phyloP scores from a whole-genome alignment of 1,140 invertebrate genomes.

The Epicauta chinensis region DNA sequence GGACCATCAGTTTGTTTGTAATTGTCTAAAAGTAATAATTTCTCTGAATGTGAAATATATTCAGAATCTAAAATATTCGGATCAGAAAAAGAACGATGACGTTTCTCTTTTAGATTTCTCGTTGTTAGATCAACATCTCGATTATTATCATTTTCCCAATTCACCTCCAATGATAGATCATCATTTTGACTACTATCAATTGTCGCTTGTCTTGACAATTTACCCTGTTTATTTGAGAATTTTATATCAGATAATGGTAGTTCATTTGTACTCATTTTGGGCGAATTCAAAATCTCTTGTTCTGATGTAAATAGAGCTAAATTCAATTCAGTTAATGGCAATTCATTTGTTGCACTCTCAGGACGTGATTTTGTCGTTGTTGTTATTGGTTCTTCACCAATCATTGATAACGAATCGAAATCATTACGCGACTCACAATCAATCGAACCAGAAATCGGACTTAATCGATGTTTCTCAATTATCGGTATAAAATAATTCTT shows the following conservation, averaged over 20 bases:
- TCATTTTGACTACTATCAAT: slow-evolving; percentile 30
- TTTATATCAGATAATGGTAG: slow-evolving; percentile 52
- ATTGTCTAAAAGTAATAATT: no score
- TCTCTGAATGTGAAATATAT: background rate
- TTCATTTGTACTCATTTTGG: slow-evolving; percentile 50
- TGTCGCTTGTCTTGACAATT: slow-evolving; percentile 23
- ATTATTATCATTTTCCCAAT: slow-evolving; percentile 30
- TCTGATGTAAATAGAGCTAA: slow-evolving; percentile 36
- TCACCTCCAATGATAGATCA: slow-evolving; percentile 31
- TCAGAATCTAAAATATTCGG: slow-evolving; percentile 38
- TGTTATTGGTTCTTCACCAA: background rate
- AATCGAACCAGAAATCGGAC: slow-evolving; percentile 37
- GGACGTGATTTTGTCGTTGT: slow-evolving; percentile 12
- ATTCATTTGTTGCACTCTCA: slow-evolving; percentile 44
- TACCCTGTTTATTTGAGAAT: slow-evolving; percentile 31
- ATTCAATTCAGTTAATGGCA: slow-evolving; percentile 43
- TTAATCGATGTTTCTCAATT: slow-evolving; percentile 26
- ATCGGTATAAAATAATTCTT: slow-evolving; percentile 6
- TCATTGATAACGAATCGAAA: slow-evolving; percentile 25
- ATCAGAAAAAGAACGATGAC: slow-evolving; percentile 39
- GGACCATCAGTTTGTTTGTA: no score
- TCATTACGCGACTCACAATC: slow-evolving; percentile 32
- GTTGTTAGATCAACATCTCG: slow-evolving; percentile 12
- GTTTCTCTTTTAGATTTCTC: slow-evolving; percentile 10
- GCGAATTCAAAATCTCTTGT: slow-evolving; percentile 39